Percentiles rank a stretch among this genome's conserved stretches.
Conservation (phyloP, 2,888 invertebrate genomes). For the Acronicta aceris region DNA sequence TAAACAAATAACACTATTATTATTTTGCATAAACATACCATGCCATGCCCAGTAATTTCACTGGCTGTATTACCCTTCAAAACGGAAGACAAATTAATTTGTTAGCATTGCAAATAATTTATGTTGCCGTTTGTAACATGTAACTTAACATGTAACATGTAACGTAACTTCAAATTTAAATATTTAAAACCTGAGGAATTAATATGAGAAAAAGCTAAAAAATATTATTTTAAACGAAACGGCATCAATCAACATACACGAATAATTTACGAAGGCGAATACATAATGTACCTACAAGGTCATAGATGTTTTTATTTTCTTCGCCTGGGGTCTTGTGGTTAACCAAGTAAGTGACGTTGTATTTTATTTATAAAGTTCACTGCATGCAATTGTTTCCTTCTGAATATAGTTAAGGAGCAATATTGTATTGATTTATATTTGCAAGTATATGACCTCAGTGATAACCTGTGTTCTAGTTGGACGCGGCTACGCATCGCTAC, state of each 20-base stretch:
- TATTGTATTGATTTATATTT: slow-evolving; percentile 49
- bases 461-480: slow-evolving; percentile 52
- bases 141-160: too few species aligned
- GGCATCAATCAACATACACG: slow-evolving; percentile 3
- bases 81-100: too few species aligned
- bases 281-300: slow-evolving; percentile 26
- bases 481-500: slow-evolving; percentile 30
- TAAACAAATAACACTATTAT: too few species aligned
- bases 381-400: slow-evolving; percentile 38
- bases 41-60: too few species aligned
- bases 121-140: too few species aligned
- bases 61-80: too few species aligned
- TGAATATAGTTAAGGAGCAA: slow-evolving; percentile 26
- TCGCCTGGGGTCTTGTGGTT: slow-evolving; percentile 40
- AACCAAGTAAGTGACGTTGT: slow-evolving; percentile 43
- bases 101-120: too few species aligned
- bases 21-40: too few species aligned
- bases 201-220: slow-evolving; percentile 3
- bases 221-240: slow-evolving; percentile 7
- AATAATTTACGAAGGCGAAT: slow-evolving; percentile 27
- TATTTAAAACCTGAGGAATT: not conserved
- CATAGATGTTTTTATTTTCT: slow-evolving; percentile 29
- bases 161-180: not conserved
- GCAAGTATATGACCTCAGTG: slow-evolving; percentile 43
- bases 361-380: slow-evolving; percentile 44